Base-by-base conservation (phyloP, 2,888 invertebrate genomes). In the Torymus tubicola region DNA sequence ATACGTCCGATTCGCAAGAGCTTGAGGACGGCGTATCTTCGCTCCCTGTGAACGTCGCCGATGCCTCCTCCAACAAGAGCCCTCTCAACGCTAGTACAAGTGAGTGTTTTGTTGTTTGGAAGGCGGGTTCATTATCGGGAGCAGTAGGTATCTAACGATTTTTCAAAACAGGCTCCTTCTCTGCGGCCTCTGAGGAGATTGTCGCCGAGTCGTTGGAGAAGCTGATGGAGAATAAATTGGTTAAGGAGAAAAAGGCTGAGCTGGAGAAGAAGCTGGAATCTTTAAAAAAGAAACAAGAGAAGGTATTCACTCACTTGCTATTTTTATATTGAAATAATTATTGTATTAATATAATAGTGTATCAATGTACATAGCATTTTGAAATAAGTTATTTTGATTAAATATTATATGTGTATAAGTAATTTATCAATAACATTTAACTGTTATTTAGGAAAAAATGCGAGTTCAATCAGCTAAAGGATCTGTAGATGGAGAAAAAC, bases 231-330 rank as follows among this genome's bases (percentile, higher is more conserved):
- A 94, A 95, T 88, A 98, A 98, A 91, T 89, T 94, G 61, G 96
- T 97, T 14, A 94, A 94, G 76, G 97, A 98, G 86, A 96, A 97
- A 88, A 93, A 95, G 63, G 88, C 93, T 0, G 98, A 98, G 89
- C 91, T 98, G 84, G 96, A 97, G 76, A 96, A 97, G 88, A 98
- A 98, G 88, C 90, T 98, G 77, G 97, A 98, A 86, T 93, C 94
- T 50, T 89, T 98, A 79, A 93, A 95, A 74, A 95, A 96, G 88
- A 97, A 96, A 86, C 95, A 95, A 87, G 96, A 96, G 85, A 96
- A 96, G 91, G 93, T 85, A 81, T 31, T 16, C 31, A 57, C 8
- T 5, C 8, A 42, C 42, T 42, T 42, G 10, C 42, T 42, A 8
- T 42, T 42, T 8, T 1, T 42, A 42, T 42, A 8, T 42, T 42